Conservation (phyloP, 1,140 invertebrate genomes). For the Helicoverpa zea region DNA sequence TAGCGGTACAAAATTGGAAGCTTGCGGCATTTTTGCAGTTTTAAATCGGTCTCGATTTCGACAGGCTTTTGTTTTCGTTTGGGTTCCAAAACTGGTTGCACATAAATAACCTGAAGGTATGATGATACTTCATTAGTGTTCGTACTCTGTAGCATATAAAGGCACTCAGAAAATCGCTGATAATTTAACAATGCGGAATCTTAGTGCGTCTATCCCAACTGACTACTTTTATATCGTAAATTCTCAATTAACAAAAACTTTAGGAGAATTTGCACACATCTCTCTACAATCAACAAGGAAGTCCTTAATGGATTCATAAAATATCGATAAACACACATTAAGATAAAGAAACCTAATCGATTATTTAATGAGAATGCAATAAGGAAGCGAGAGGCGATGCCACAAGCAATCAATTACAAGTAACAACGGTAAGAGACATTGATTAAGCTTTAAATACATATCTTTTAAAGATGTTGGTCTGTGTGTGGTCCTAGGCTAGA, state of each 20-base stretch:
- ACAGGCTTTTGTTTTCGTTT: too few species aligned
- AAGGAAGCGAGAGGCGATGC: conserved; percentile 9
- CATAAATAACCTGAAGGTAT: too few species aligned
- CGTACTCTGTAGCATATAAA: too few species aligned
- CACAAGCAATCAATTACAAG: conserved; percentile 7
- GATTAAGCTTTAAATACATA: conserved; percentile 10
- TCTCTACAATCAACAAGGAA: neutral
- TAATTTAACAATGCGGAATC: too few species aligned
- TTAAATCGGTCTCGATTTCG: too few species aligned
- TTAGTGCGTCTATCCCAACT: too few species aligned
- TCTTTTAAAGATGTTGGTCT: neutral
- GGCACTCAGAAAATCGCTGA: too few species aligned
- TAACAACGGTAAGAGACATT: neutral
- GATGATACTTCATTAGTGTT: too few species aligned
- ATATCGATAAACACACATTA: neutral
- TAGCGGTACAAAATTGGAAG: neutral
- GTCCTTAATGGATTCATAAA: neutral
- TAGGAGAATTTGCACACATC: too few species aligned
- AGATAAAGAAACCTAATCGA: neutral
- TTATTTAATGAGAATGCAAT: conserved; percentile 6
- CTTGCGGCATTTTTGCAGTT: neutral
- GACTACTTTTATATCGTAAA: too few species aligned
- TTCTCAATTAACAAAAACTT: too few species aligned
- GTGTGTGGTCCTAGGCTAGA: conserved; percentile 14
- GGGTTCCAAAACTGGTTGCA: too few species aligned